phyloP scores from a whole-genome alignment of 2,113 vertebrate genomes.

The Ophthalmolycus amberensis region DNA sequence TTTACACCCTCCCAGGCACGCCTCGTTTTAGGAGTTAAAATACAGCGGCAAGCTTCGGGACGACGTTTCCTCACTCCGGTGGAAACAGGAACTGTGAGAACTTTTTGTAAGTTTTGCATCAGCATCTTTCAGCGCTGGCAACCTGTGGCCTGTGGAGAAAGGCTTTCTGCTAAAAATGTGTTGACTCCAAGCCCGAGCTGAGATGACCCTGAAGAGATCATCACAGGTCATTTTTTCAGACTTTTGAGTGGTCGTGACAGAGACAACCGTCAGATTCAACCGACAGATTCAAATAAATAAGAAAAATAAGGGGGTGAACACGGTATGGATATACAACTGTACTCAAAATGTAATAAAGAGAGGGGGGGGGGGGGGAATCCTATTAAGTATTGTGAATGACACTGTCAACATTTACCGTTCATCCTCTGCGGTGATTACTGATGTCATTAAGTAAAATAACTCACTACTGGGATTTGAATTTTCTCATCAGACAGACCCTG shows the following conservation, averaged over 20 bases:
- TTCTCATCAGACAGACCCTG: background rate
- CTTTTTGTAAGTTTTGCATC: background rate
- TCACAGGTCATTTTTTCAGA: background rate
- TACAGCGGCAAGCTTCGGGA: background rate
- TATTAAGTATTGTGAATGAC: background rate
- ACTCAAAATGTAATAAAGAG: background rate
- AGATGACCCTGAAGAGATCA: background rate
- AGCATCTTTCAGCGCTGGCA: too few species aligned
- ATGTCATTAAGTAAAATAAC: background rate
- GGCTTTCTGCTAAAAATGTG: background rate
- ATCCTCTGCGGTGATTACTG: background rate
- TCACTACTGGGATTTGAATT: slow-evolving; percentile 7
- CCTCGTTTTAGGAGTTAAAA: too few species aligned
- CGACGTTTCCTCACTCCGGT: background rate
- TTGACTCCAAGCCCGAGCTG: background rate
- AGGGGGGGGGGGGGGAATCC: background rate
- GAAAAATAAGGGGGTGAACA: background rate
- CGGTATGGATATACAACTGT: background rate
- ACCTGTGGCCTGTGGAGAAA: too few species aligned
- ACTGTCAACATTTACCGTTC: background rate
- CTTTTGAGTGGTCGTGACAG: background rate
- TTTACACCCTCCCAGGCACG: background rate
- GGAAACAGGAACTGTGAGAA: background rate
- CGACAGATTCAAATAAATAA: background rate
- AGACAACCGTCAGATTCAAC: background rate